Conservation (phyloP, 2,797 vertebrate genomes). For the Catamblyrhynchus diadema region DNA sequence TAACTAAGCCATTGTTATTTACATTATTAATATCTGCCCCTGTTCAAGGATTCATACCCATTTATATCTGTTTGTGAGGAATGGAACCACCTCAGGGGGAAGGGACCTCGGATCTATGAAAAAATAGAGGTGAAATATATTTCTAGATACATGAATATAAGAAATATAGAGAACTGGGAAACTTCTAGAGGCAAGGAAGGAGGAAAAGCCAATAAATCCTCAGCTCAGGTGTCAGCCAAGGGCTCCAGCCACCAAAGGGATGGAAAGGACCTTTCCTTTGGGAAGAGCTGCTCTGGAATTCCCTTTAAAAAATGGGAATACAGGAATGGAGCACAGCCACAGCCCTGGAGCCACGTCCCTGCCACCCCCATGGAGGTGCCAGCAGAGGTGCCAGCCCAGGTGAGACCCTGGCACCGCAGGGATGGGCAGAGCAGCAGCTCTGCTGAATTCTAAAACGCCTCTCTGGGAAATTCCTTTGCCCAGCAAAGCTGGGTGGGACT, state of each 20-base stretch:
- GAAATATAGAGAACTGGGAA: neutral
- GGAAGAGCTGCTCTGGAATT: neutral
- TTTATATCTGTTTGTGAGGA: neutral
- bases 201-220: neutral
- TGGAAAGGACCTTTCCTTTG: neutral
- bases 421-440: neutral
- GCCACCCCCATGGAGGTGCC: neutral
- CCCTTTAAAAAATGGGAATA: fast-evolving
- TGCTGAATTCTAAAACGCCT: neutral
- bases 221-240: neutral
- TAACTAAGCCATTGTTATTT: neutral
- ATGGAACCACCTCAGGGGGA: neutral
- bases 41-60: neutral
- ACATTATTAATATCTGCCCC: neutral
- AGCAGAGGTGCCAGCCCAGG: neutral
- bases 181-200: neutral
- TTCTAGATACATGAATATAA: neutral
- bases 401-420: neutral
- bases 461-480: neutral
- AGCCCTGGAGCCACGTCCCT: neutral
- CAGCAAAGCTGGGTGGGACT: slow-evolving; percentile 14
- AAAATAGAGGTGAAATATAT: neutral
- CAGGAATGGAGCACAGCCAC: neutral
- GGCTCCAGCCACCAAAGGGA: neutral
- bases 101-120: neutral